phyloP scores from a whole-genome alignment of 2,113 vertebrate genomes.

The Stictonetta naevosa region DNA sequence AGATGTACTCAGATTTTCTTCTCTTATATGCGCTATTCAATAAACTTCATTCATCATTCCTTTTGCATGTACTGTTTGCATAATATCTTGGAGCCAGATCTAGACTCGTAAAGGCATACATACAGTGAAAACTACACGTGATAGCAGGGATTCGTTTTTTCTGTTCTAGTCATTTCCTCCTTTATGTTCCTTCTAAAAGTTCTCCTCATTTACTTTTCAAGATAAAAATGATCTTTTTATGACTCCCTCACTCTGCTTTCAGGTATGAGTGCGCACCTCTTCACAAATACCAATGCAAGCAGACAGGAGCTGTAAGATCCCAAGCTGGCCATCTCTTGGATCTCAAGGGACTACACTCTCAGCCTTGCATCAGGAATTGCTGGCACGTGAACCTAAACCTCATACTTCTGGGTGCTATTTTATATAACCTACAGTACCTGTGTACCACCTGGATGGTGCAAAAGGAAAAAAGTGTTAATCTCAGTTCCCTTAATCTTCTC shows the following conservation, averaged over 20 bases:
- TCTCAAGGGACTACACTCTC: accelerated
- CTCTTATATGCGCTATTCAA: background rate
- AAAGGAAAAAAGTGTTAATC: background rate
- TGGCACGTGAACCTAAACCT: background rate
- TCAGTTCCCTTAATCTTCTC: background rate
- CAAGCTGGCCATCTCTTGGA: background rate
- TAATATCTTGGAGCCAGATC: conserved; percentile 10
- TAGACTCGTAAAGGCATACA: background rate
- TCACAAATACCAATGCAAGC: accelerated
- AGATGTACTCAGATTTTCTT: background rate
- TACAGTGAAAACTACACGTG: background rate
- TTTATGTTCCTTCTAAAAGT: background rate
- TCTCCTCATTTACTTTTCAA: background rate
- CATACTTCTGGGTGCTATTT: background rate
- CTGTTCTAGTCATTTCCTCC: background rate
- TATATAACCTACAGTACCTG: accelerated
- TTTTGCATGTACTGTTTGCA: background rate
- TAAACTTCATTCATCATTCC: background rate
- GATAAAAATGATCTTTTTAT: background rate
- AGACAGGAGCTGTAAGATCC: background rate
- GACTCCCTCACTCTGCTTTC: no score
- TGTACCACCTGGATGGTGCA: background rate
- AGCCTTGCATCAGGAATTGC: background rate
- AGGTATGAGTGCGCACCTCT: background rate
- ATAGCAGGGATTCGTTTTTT: background rate